Percentiles rank a stretch among this genome's conserved stretches.
Evolutionary conservation across 2,113 vertebrate genomes (phyloP).

Genomic region (Ictidomys tridecemlineatus): DNA sequence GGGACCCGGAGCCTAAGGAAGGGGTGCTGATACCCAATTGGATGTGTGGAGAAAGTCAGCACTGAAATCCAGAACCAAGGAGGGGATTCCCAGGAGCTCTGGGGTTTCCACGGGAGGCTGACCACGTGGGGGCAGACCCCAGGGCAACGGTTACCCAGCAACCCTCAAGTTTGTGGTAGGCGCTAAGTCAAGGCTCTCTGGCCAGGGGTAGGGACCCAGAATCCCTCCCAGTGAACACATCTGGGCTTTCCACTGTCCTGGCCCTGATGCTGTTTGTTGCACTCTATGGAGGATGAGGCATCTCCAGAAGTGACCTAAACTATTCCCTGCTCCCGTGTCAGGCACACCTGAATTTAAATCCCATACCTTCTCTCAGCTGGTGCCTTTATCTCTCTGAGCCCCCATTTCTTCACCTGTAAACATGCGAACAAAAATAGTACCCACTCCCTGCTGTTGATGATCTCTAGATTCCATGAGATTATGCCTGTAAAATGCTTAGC

Average conservation of each 20-base stretch:
- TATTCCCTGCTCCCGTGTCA: not conserved
- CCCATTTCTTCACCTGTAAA: not conserved
- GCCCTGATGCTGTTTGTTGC: not conserved
- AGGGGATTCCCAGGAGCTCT: not conserved
- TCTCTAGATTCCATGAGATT: not conserved
- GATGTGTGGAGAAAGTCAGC: not conserved
- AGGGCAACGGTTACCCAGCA: not conserved
- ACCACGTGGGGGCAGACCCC: not conserved
- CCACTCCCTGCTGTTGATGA: not conserved
- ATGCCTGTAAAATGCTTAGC: conserved; percentile 7
- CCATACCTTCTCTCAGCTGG: not conserved
- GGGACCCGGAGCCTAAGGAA: not conserved
- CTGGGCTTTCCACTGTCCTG: not conserved
- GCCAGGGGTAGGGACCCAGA: not conserved
- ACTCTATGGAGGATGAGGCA: not conserved
- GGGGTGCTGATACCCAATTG: not conserved
- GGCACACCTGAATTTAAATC: not conserved
- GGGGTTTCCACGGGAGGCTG: not conserved
- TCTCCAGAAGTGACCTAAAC: not conserved
- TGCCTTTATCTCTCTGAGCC: not conserved
- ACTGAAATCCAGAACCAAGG: not conserved
- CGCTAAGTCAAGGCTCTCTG: not conserved
- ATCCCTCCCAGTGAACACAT: not conserved
- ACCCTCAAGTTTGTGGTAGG: not conserved
- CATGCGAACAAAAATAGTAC: not conserved